phyloP scores from a whole-genome alignment of 2,113 vertebrate species.

The Callionymus lyra region DNA sequence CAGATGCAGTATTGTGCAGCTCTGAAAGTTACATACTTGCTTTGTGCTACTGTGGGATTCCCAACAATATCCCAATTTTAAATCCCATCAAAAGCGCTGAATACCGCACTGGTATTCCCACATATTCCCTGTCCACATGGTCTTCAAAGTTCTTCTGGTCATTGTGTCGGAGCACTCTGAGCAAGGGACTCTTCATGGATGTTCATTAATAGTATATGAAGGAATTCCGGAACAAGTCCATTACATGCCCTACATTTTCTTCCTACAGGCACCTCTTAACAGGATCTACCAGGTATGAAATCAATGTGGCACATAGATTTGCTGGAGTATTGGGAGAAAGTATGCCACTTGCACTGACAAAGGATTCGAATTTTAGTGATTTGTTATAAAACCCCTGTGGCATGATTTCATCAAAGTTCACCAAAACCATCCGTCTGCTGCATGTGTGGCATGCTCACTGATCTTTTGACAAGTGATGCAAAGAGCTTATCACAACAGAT shows the following conservation, averaged over 20 bases:
- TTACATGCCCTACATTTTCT: constrained; percentile 68
- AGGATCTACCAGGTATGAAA: constrained; percentile 79
- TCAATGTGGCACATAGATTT: constrained; percentile 62
- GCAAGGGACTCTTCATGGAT: constrained; percentile 25
- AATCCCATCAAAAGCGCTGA: constrained; percentile 38
- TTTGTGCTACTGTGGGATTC: constrained; percentile 15
- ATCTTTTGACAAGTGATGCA: constrained; percentile 24
- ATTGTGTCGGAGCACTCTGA: constrained; percentile 32
- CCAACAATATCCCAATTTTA: constrained; percentile 14
- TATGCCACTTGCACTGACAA: constrained; percentile 39
- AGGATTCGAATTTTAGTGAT: constrained; percentile 31
- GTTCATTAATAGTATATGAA: constrained; percentile 27
- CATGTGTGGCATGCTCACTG: constrained; percentile 52
- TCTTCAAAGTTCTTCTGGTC: constrained; percentile 24
- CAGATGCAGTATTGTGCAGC: too few species aligned
- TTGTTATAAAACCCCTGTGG: constrained; percentile 43
- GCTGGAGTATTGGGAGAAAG: constrained; percentile 48
- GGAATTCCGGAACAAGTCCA: constrained; percentile 43
- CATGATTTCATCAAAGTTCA: constrained; percentile 50
- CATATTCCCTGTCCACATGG: constrained; percentile 27
- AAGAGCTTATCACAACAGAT: constrained; percentile 28
- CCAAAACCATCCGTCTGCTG: constrained; percentile 49
- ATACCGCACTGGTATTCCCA: constrained; percentile 31
- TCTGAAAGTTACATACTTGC: too few species aligned
- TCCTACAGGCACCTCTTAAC: constrained; percentile 72